phyloP scores from a whole-genome alignment of 1,140 invertebrate genomes.

The Aphelinus atriplicis region DNA sequence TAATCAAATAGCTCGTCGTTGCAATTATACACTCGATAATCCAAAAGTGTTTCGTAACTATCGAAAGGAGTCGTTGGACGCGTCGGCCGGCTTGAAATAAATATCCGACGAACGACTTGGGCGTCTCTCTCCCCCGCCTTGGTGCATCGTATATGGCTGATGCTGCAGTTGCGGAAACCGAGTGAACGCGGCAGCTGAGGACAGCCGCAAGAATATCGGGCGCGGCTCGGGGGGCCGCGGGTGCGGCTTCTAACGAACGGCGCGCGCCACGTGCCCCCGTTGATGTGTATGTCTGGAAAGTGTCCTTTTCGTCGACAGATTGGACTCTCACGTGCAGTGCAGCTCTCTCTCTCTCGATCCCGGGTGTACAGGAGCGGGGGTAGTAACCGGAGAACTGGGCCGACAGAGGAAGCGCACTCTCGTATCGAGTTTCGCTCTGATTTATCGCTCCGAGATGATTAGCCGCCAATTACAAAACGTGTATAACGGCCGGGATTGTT shows the following conservation, averaged over 20 bases:
- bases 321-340: slow-evolving; percentile 11
- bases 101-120: too few species aligned
- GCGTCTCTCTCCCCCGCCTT: too few species aligned
- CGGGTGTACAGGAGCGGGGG: slow-evolving; percentile 4
- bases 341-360: too few species aligned
- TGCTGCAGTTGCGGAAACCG: too few species aligned
- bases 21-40: too few species aligned
- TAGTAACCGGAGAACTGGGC: slow-evolving; percentile 18
- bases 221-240: background rate
- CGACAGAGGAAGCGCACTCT: slow-evolving; percentile 39
- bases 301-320: slow-evolving; percentile 38
- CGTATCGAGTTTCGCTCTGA: slow-evolving; percentile 45
- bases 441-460: slow-evolving; percentile 49
- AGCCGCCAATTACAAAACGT: slow-evolving; percentile 28
- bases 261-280: background rate
- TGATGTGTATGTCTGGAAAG: slow-evolving; percentile 42
- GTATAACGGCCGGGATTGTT: slow-evolving; percentile 4
- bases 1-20: too few species aligned
- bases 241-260: slow-evolving; percentile 19
- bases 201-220: slow-evolving; percentile 10
- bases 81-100: too few species aligned
- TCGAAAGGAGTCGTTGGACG: too few species aligned
- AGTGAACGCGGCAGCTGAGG: background rate
- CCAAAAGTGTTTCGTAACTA: too few species aligned
- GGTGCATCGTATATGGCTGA: too few species aligned